Percentiles rank a stretch among this genome's conserved stretches.
Conservation (phyloP, 2,888 invertebrate species). For the Latheticus oryzae region DNA sequence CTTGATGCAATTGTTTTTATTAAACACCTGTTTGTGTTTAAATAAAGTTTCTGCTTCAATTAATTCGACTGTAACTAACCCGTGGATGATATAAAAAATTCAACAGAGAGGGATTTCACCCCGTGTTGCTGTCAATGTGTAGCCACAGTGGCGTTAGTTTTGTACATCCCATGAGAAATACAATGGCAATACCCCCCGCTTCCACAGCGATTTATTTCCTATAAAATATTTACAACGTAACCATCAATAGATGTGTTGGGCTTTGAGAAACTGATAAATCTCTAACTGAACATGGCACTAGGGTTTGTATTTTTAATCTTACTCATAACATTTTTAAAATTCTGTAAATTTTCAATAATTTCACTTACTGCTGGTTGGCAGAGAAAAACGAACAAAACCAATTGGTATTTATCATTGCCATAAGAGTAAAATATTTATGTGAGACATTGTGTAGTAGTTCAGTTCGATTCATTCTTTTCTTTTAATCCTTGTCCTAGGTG, state of each 20-base stretch:
- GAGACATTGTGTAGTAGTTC: slow-evolving; percentile 14
- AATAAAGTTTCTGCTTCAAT: slow-evolving; percentile 20
- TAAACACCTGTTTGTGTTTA: slow-evolving; percentile 3
- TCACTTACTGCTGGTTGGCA: slow-evolving; percentile 8
- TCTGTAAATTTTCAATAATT: slow-evolving; percentile 6
- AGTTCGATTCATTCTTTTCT: background rate
- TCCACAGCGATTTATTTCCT: slow-evolving; percentile 57
- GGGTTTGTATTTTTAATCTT: slow-evolving; percentile 6
- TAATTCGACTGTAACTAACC: slow-evolving; percentile 33
- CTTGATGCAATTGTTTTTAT: slow-evolving; percentile 11
- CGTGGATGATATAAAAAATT: slow-evolving; percentile 37
- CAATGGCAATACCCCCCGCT: slow-evolving; percentile 49
- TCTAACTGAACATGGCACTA: slow-evolving; percentile 25
- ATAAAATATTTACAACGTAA: slow-evolving; percentile 57
- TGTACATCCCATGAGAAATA: slow-evolving; percentile 51
- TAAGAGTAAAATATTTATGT: slow-evolving; percentile 36
- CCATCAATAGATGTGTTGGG: slow-evolving; percentile 36
- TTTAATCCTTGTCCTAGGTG: slow-evolving; percentile 8
- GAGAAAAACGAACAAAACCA: slow-evolving; percentile 34
- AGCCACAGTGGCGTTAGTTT: slow-evolving; percentile 41
- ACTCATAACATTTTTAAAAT: too few relatives aligned
- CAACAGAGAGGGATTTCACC: slow-evolving; percentile 25
- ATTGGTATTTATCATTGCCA: slow-evolving; percentile 39
- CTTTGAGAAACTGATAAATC: slow-evolving; percentile 29
- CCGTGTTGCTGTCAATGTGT: slow-evolving; percentile 43